Percentiles rank a stretch among this genome's conserved stretches.
Evolutionary conservation across 2,797 vertebrate genomes (phyloP).

Genomic region (Syncerus caffer): DNA sequence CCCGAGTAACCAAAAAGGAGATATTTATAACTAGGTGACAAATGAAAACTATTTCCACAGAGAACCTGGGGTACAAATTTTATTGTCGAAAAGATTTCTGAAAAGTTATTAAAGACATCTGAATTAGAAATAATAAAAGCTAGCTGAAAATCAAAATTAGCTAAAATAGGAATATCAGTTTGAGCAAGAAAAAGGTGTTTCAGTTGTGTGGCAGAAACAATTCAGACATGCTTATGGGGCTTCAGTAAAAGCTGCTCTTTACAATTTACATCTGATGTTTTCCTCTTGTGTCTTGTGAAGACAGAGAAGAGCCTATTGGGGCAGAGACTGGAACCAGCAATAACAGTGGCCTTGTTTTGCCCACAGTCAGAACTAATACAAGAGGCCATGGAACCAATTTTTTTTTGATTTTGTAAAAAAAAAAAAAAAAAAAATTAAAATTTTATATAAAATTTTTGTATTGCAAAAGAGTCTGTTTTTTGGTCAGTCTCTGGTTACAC

Average conservation of each 20-base stretch:
- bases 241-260: background rate
- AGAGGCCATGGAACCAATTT: background rate
- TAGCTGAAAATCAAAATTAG: conserved; percentile 48
- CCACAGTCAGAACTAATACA: background rate
- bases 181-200: background rate
- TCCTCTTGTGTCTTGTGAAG: background rate
- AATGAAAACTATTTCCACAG: conserved; percentile 41
- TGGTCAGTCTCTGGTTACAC: background rate
- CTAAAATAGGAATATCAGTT: background rate
- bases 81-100: conserved; percentile 27
- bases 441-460: background rate
- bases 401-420: background rate
- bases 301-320: background rate
- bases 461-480: background rate
- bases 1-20: conserved; percentile 26
- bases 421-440: background rate
- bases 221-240: background rate
- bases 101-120: conserved; percentile 23
- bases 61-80: conserved; percentile 18
- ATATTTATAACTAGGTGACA: conserved; percentile 63
- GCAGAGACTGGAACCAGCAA: background rate
- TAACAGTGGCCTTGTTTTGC: background rate
- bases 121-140: conserved; percentile 48
- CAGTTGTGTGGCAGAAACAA: background rate
- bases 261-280: background rate